phyloP scores from a whole-genome alignment of 1,140 invertebrate species.

The Bombus superbus region DNA sequence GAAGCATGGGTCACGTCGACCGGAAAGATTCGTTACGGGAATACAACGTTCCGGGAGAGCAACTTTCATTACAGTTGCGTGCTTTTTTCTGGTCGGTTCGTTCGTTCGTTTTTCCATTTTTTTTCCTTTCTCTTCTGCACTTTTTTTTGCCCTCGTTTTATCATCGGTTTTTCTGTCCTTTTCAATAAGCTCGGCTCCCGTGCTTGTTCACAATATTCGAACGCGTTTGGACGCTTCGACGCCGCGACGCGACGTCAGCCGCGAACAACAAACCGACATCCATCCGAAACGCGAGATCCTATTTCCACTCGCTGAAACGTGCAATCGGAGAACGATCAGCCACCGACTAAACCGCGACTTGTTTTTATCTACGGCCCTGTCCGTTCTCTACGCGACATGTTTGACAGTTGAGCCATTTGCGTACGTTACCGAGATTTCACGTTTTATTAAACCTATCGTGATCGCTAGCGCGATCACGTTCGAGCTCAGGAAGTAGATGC shows the following conservation, averaged over 20 bases:
- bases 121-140: no score
- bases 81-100: conserved; percentile 4
- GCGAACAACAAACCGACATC: not conserved
- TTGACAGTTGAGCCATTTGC: not conserved
- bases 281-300: not conserved
- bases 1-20: conserved; percentile 43
- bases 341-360: not conserved
- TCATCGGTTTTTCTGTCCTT: conserved; percentile 8
- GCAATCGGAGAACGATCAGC: not conserved
- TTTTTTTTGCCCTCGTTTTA: not conserved
- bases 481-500: not conserved
- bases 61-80: conserved; percentile 51
- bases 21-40: conserved; percentile 54
- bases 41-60: conserved; percentile 32
- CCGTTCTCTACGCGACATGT: not conserved
- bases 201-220: not conserved
- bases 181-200: conserved; percentile 13
- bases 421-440: not conserved
- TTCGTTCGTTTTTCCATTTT: not conserved
- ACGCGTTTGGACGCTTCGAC: not conserved
- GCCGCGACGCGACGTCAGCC: not conserved
- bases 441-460: not conserved
- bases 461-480: not conserved
- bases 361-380: not conserved
- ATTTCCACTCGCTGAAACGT: not conserved